A percentile compares a stretch with the other conserved stretches of the same genome.
These are phyloP conservation scores for Cydia pomonella DNA, from an alignment of 1,140 invertebrate genomes.

Conservation along the genomic window DNA sequence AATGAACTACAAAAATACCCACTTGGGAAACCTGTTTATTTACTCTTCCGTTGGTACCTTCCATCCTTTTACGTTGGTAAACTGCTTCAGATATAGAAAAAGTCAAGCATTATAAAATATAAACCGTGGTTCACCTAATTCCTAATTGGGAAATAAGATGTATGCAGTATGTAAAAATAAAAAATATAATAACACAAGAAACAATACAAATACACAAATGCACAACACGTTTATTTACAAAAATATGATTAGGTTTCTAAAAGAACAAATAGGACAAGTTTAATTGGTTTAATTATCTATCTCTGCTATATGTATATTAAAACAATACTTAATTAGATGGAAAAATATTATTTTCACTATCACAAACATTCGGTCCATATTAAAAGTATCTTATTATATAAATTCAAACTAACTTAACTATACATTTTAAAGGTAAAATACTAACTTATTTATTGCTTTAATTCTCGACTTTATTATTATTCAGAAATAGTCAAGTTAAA, in stretches of 20 bases:
- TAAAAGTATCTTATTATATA: conserved; percentile 24
- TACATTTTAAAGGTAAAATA: neutral
- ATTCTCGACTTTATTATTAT: neutral
- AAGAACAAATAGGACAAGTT: neutral
- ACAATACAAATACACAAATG: conserved; percentile 49
- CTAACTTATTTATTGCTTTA: conserved; percentile 17
- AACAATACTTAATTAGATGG: conserved; percentile 40
- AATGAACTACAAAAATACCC: too few relatives aligned
- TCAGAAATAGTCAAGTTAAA: neutral
- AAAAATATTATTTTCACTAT: conserved; percentile 47
- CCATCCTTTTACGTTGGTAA: too few relatives aligned
- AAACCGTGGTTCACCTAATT: too few relatives aligned
- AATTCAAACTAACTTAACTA: neutral
- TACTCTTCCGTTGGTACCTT: too few relatives aligned
- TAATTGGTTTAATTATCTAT: neutral
- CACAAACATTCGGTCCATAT: conserved; percentile 28
- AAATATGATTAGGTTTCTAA: conserved; percentile 48
- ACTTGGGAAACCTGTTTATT: too few relatives aligned
- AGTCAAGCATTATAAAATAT: too few relatives aligned
- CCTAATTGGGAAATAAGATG: neutral
- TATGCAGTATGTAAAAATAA: neutral
- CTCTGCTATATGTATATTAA: conserved; percentile 36
- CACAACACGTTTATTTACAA: conserved; percentile 63
- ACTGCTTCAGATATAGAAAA: too few relatives aligned
- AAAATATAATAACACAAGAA: neutral